Evolutionary conservation across 1,140 invertebrate genomes (phyloP), one percentile per base, ranked within the genome.

Genomic region (Sitodiplosis mosellana): DNA sequence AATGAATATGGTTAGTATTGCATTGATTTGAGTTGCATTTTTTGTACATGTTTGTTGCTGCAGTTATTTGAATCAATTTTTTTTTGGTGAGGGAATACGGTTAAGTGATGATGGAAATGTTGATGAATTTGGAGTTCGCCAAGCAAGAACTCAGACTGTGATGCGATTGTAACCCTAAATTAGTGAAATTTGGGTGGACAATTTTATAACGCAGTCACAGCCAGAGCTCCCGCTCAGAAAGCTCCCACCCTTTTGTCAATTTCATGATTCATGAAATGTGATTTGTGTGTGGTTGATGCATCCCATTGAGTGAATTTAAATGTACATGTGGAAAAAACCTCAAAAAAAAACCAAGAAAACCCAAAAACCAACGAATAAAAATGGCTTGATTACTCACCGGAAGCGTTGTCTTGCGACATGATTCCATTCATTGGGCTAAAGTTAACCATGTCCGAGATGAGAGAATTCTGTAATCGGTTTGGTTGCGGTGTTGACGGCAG

Each of bases 121-220:
- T 27, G 27, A 27, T 27, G 27, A 27, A 27, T 27, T 27, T 27
- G 27, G 20, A 43, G 20, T n/a, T 64, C 70, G 74, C 76, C 69
- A 65, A 83, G 81, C 78, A 83, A 84, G 82, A 85, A 84, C 82
- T 86, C 81, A 83, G 81, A 81, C 83, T 87, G 83, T 87, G 83
- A 87, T 86, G 81, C 83, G 81, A 78, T 52, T 65, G 51, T 18
- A 21, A 27, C 10, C 27, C 27, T 10, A 27, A 27, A 21, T 12
- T 15, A 44, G 36, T 37, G 33, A 27, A n/a, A 27, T 27, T 27
- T 27, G 10, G 27, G 27, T 27, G 10, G 10, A 27, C 10, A 46
- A 33, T 21, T 46, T 38, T 46, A n/a, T 48, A 69, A 73, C 77
- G 81, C 81, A 82, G 64, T 81, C 81, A 83, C 81, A 83, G 78